Evolutionary conservation across 2,888 invertebrate genomes (phyloP), one percentile per base, ranked within the genome.

Genomic region (Philereme transversata): DNA sequence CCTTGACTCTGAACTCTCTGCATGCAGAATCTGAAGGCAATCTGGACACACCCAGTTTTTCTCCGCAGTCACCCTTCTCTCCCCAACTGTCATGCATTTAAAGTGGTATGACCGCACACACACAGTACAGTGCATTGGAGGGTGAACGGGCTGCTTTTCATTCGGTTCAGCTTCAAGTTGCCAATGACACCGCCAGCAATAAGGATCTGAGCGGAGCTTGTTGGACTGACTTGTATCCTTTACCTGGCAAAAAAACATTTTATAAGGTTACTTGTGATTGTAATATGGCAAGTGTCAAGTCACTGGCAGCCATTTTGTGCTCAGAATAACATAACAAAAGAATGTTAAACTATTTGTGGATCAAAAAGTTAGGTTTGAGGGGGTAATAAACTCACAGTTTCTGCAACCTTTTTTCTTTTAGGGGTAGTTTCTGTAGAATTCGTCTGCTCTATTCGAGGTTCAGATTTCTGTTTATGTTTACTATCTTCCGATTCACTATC

Each of bases 181-280:
- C 77, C 95, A 95, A 78, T 98, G 97, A 77, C 99, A 99, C 65
- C 96, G 93, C 98, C 98, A 99, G 84, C 99, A 99, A 83, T 96
- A 98, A 10, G 94, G 92, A 84, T 98, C 97, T 78, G 93, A 93
- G 34, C 93, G 78, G 2, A 86, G 74, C 67, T 84, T 90, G 48
- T 71, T 76, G 7, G 51, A 60, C n/a, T 75, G 78, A 1, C 22
- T 53, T 8, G 10, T 44, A 9, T 78, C 78, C 58, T 60, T 52
- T 54, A 65, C 60, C 86, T 88, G 72, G 2, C 51, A 55, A 52
- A 65, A 61, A 68, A 63, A 51, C 54, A 51, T 11, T 60, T 63
- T 49, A 52, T 44, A 22, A 50, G 10, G 4, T 44, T 41, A 6
- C 40, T 50, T 52, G 35, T 51, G 5, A 45, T 40, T 9, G 10